Evolutionary conservation across 2,113 vertebrate species (phyloP).

Genomic region (Cyanoliseus patagonus): DNA sequence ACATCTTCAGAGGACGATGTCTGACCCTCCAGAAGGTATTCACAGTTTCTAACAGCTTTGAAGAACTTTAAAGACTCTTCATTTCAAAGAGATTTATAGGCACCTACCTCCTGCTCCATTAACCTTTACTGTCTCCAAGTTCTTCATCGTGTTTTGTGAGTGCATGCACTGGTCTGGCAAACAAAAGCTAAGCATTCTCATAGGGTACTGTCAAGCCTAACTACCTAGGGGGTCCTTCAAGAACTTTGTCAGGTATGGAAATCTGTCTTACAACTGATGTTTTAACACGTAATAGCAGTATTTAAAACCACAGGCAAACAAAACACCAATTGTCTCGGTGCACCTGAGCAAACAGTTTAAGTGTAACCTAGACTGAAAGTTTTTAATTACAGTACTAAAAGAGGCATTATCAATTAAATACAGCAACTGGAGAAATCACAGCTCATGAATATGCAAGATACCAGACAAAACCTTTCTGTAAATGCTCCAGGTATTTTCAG

Average conservation of each 20-base stretch:
- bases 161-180: not conserved
- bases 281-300: not conserved
- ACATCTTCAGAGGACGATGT: not conserved
- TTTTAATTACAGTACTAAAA: constrained; percentile 53
- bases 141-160: not conserved
- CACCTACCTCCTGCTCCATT: not conserved
- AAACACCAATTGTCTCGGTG: not conserved
- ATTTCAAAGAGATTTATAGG: not conserved
- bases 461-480: constrained; percentile 26
- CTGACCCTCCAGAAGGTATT: not conserved
- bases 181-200: not conserved
- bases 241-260: not conserved
- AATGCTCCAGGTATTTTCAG: constrained; percentile 51
- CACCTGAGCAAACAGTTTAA: not conserved
- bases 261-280: not conserved
- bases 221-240: not conserved
- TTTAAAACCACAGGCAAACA: not conserved
- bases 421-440: constrained; percentile 41
- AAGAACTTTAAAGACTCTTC: not conserved
- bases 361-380: not conserved
- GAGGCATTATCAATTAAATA: constrained; percentile 42
- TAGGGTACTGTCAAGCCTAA: not conserved
- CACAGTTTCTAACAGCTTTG: not conserved
- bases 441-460: constrained; percentile 51
- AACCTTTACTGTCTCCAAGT: not conserved